These are phyloP conservation scores for Enteromius paludinosus DNA, from an alignment of 2,797 vertebrate genomes.

Conservation along the genomic window DNA sequence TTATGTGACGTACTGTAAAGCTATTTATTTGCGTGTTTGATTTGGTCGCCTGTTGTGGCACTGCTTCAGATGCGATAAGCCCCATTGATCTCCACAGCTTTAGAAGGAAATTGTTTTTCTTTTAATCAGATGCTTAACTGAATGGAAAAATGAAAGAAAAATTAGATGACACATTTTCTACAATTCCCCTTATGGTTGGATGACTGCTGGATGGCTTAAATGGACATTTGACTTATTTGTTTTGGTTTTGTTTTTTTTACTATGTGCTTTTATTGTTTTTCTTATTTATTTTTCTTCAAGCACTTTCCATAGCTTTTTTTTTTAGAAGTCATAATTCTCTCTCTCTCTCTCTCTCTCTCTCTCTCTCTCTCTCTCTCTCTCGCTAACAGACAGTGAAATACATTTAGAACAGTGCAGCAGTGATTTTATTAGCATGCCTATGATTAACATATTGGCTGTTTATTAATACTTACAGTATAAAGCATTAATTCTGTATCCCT, in stretches of 20 bases:
- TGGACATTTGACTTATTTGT: conserved; percentile 24
- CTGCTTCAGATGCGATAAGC: conserved; percentile 66
- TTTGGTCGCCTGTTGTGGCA: conserved; percentile 55
- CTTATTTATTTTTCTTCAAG: not conserved
- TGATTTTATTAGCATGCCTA: not conserved
- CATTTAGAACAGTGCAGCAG: not conserved
- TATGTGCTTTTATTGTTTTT: not conserved
- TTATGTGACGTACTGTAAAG: conserved; percentile 47
- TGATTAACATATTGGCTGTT: not conserved
- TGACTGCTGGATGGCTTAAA: conserved; percentile 16
- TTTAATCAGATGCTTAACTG: conserved; percentile 70
- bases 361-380: no score
- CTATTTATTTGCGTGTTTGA: conserved; percentile 53
- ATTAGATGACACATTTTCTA: conserved; percentile 54
- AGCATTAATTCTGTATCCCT: not conserved
- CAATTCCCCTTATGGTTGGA: conserved; percentile 14
- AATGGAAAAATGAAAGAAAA: conserved; percentile 65
- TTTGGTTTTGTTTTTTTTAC: conserved; percentile 1
- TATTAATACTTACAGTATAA: not conserved
- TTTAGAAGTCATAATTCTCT: not conserved
- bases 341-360: not conserved
- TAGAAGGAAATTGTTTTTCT: conserved; percentile 70
- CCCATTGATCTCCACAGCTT: conserved; percentile 67
- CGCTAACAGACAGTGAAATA: not conserved
- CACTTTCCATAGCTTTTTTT: not conserved